Evolutionary conservation across 2,113 vertebrate genomes (phyloP), one percentile per base, ranked within the genome.

Genomic region (Ailuropoda melanoleuca): DNA sequence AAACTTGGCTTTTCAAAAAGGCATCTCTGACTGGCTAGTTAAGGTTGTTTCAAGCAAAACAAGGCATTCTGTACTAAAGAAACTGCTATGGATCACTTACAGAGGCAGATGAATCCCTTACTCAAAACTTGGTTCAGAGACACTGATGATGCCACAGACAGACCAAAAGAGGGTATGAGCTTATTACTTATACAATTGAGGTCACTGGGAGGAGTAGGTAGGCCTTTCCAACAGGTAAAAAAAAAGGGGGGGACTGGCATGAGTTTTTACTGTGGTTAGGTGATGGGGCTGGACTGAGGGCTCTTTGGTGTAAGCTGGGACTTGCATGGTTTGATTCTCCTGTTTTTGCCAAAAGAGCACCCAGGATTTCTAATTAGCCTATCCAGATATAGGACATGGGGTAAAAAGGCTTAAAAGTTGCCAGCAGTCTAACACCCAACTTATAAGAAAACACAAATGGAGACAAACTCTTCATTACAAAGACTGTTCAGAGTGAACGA

Each of bases 301-400:
- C 34, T 15, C 31, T 78, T 1, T 62, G 13, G 0, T 48, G 1
- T 60, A 4, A 6, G 1, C 1, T 58, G 23, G 26, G 29, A 21
- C 8, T 48, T 87, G 29, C 53, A 2, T 2, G 26, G 12, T 70
- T 64, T 75, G 21, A 74, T 31, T 62, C 2, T 37, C 37, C 60
- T 55, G 3, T 29, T 48, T 39, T 14, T 68, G 18, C 0, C 21
- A 26, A 43, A 48, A 23, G 21, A 68, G 18, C 9, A 29, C 1
- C 10, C 17, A 34, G 6, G 0, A 39, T 88, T 85, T 68, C 43
- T 56, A 56, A 39, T 26, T 14, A 78, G 21, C 17, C 53, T 85
- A 39, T 82, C n/a, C 17, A 64, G 34, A 83, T 29, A 12, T 0
- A 34, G 13, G 14, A 11, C 7, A 89, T 3, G 12, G n/a, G 19